Base-by-base conservation (phyloP, 2,113 vertebrate genomes). In the Calidris pugnax region DNA sequence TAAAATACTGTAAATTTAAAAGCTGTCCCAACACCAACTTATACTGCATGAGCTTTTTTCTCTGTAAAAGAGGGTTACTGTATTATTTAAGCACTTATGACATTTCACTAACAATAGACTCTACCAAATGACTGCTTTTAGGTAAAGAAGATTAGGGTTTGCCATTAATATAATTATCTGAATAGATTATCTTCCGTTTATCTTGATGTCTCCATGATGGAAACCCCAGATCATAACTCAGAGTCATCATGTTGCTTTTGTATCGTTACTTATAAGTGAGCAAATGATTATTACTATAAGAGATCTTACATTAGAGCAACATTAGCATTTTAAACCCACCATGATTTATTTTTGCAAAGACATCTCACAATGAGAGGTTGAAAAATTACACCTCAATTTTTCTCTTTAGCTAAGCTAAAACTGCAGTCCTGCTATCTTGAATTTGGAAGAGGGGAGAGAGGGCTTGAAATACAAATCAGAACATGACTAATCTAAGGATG, bases 131-230 rank as follows among this genome's bases (percentile, higher is more conserved):
- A 63, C 32, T 91, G 78, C 77, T 96, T 94, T 94, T 96, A 94
- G 60, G 66, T 68, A 95, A 96, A 95, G 85, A 88, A 75, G 91
- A 95, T 95, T 96, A 90, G 47, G 86, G 48, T 87, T 89, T 85
- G 39, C 64, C 84, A 92, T 97, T 97, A 96, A 94, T 91, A 68
- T 92, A 96, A 96, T 96, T 92, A 97, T 88, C 75, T 92, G 74
- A 92, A 83, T 66, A 96, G 83, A 91, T 93, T 92, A 81, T 93
- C 77, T 75, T 85, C 45, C 28, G 9, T 97, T 94, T 95, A 72
- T 90, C 87, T 93, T 93, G 59, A 90, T 82, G 45, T 83, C 48
- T 91, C 35, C 59, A 37, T 41, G 75, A 94, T 85, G 79, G 63
- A 96, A 97, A 91, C 74, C 55, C 68, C 73, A 87, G 55, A 84